phyloP scores from a whole-genome alignment of 1,140 invertebrate species.

The Sinonovacula constricta region DNA sequence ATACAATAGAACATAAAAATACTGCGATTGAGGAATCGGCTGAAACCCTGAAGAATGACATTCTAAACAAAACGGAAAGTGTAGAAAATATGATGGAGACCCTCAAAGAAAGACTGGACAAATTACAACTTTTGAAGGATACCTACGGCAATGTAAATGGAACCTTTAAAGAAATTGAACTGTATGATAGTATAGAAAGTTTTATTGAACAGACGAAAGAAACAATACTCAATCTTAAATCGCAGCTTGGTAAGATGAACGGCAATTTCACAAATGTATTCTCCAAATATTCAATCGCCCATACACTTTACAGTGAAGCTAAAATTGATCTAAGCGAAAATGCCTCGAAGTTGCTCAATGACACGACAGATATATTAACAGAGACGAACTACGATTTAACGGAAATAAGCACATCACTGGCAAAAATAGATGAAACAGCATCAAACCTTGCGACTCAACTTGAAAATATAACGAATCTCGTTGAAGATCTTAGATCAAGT shows the following conservation, averaged over 20 bases:
- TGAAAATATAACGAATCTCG: too few species aligned
- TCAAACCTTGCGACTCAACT: too few species aligned
- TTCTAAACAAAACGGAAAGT: background rate
- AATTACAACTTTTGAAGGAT: background rate
- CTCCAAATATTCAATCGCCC: too few species aligned
- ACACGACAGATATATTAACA: too few species aligned
- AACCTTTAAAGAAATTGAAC: background rate
- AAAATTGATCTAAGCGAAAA: too few species aligned
- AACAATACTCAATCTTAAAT: background rate
- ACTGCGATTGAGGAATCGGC: background rate
- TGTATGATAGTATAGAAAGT: constrained; percentile 21
- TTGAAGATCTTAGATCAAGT: constrained; percentile 9
- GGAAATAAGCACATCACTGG: too few species aligned
- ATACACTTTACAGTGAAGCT: too few species aligned
- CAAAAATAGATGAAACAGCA: too few species aligned
- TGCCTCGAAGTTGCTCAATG: too few species aligned
- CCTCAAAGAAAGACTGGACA: background rate
- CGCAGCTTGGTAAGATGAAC: too few species aligned
- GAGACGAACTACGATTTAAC: too few species aligned
- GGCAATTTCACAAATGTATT: too few species aligned
- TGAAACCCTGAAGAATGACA: background rate
- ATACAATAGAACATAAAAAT: constrained; percentile 14
- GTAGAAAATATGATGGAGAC: background rate
- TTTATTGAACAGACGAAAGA: background rate
- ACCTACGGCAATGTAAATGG: constrained; percentile 29